phyloP scores from a whole-genome alignment of 2,888 invertebrate species.

The Drosophila differens region DNA sequence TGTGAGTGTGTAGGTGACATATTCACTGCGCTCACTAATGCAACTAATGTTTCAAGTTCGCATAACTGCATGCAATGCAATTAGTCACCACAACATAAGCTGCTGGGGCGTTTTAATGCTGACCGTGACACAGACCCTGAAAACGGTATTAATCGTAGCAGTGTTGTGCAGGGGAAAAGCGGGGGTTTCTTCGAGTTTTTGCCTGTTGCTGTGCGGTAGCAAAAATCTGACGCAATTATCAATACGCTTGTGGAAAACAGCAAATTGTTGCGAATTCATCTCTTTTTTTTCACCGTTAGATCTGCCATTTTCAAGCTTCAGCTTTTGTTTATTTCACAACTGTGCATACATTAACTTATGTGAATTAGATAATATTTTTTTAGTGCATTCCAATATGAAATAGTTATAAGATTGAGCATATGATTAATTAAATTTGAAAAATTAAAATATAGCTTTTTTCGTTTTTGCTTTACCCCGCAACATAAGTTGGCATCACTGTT shows the following conservation, averaged over 20 bases:
- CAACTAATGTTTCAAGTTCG: conserved; percentile 57
- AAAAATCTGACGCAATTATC: conserved; percentile 53
- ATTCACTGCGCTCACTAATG: conserved; percentile 30
- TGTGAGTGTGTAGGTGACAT: conserved; percentile 39
- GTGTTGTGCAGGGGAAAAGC: no score
- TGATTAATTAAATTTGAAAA: neutral
- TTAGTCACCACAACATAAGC: conserved; percentile 48
- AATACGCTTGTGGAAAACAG: neutral
- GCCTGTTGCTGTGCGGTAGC: conserved; percentile 64
- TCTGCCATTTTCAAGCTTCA: neutral
- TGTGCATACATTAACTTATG: neutral
- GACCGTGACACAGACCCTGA: conserved; percentile 64
- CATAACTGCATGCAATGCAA: conserved; percentile 67
- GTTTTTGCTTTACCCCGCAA: neutral
- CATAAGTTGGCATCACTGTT: conserved; percentile 15
- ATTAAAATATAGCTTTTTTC: neutral
- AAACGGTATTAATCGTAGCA: neutral
- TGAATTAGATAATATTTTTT: neutral
- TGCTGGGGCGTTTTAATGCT: conserved; percentile 32
- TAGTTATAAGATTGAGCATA: neutral
- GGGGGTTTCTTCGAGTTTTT: conserved; percentile 4
- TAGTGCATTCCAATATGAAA: neutral
- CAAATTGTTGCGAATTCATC: neutral
- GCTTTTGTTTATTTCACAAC: neutral
- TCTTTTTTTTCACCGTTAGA: neutral